Conservation (phyloP, 1,140 invertebrate species). For the Mizuhopecten yessoensis region DNA sequence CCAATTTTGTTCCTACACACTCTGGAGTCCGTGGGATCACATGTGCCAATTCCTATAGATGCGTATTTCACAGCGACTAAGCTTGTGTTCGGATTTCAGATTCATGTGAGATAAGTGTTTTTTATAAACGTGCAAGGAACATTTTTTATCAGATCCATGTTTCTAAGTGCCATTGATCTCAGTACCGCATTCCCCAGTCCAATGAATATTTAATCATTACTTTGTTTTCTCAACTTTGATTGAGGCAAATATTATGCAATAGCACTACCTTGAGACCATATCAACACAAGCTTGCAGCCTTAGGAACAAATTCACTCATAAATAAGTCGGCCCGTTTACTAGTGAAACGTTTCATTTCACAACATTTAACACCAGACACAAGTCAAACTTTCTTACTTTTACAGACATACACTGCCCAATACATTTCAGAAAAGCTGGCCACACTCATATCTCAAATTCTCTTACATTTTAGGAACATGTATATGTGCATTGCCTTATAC, state of each 20-base stretch:
- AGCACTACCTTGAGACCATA: background rate
- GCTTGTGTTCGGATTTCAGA: background rate
- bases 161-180: slow-evolving; percentile 16
- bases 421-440: background rate
- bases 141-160: slow-evolving; percentile 7
- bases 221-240: slow-evolving; percentile 39
- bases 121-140: slow-evolving; percentile 24
- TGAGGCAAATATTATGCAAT: background rate
- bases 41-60: background rate
- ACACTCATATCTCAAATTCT: background rate
- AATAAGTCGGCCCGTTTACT: background rate
- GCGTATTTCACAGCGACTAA: background rate
- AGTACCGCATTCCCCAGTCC: slow-evolving; percentile 9
- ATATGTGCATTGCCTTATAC: too few relatives aligned
- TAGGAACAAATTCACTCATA: background rate
- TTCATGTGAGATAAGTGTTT: background rate
- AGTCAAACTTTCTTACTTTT: background rate
- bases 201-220: slow-evolving; percentile 36
- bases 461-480: background rate
- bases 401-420: background rate
- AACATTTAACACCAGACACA: background rate
- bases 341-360: background rate
- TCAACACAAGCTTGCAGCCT: background rate
- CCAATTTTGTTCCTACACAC: background rate
- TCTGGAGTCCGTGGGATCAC: background rate